Base-by-base conservation (phyloP, 2,113 vertebrate species). In the Anarrhichthys ocellatus region DNA sequence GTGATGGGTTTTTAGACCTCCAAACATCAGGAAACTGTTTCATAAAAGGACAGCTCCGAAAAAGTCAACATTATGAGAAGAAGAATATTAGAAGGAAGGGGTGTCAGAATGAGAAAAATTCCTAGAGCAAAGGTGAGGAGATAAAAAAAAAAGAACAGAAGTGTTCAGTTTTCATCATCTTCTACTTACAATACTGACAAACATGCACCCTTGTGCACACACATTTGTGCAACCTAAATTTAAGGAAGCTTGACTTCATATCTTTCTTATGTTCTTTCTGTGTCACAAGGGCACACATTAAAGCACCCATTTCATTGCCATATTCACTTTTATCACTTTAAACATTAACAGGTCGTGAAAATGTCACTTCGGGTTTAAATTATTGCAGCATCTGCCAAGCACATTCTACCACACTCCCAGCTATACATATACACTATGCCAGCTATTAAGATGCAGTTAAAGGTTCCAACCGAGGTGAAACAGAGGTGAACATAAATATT, bases 401-500 rank as follows among this genome's bases (percentile, higher is more conserved):
- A 40, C 63, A 24, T 50, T 46, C 4, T 17, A 8, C 29, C 27
- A 22, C 24, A 32, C 62, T 56, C 13, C 20, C 64, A 22, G 22
- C 58, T n/a, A 10, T 34, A n/a, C 70, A 71, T 67, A 50, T 27
- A 61, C 29, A 73, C 17, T 22, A 59, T 22, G 0, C 73, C 61
- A 78, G 59, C 48, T 66, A 59, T 84, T 74, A 24, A 66, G 68
- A 70, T 34, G 34, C 1, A 1, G 40, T 32, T 70, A 22, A 40
- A 64, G 59, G 67, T 71, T 44, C 40, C 0, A 61, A 10, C 61
- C 62, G 40, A 40, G 71, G 70, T 82, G 65, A 79, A 61, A 65
- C 4, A 8, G 59, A 80, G 50, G 69, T 71, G 64, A 71, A 13
- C 54, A 75, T 86, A 34, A 78, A 79, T 84, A 71, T 79, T 76